A percentile compares a stretch with the other conserved stretches of the same genome.
Evolutionary conservation across 2,797 vertebrate genomes (phyloP).

Genomic region (Tamandua tetradactyla): DNA sequence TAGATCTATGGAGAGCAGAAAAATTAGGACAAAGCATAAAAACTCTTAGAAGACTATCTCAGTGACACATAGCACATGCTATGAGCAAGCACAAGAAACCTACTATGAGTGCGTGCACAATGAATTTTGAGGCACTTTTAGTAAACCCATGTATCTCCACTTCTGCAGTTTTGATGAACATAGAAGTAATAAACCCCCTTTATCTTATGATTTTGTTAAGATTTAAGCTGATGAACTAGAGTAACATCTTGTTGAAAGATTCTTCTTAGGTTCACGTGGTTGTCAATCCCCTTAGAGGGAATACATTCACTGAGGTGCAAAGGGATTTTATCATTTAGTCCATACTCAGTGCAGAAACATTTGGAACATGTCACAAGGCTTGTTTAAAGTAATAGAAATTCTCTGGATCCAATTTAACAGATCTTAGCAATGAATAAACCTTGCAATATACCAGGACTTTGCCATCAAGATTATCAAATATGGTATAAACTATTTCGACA

Average conservation of each 20-base stretch:
- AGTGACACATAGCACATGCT: accelerated
- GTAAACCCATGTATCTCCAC: not conserved
- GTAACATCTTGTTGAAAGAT: too few relatives aligned
- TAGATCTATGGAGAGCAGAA: not conserved
- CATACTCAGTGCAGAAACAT: too few relatives aligned
- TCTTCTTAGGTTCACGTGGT: not conserved
- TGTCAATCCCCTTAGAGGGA: not conserved
- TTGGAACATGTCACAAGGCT: not conserved
- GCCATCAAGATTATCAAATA: not conserved
- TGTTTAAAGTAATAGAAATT: not conserved
- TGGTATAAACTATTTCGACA: not conserved
- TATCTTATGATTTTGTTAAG: not conserved
- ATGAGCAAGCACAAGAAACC: too few relatives aligned
- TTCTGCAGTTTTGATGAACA: not conserved
- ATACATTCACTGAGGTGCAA: not conserved
- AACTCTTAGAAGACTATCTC: not conserved
- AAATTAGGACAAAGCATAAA: not conserved
- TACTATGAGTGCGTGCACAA: accelerated
- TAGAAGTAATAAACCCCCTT: not conserved
- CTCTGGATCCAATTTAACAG: not conserved
- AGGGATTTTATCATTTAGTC: accelerated
- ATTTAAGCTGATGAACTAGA: not conserved
- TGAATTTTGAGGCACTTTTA: not conserved
- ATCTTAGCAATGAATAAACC: not conserved
- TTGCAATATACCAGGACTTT: not conserved